phyloP scores from a whole-genome alignment of 1,140 invertebrate species.

The Neocloeon triangulifer region DNA sequence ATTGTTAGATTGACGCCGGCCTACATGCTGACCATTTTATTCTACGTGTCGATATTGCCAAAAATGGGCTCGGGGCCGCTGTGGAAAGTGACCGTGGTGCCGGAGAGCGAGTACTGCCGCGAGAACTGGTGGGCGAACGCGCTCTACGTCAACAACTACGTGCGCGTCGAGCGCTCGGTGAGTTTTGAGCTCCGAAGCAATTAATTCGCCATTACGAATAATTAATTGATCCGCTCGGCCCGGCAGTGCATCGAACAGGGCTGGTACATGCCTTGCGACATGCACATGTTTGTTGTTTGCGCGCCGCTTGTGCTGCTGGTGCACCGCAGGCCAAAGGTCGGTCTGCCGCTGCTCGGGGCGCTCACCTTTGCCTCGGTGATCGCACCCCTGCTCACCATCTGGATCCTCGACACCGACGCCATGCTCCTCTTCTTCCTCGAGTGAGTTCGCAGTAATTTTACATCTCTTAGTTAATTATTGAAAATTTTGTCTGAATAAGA shows the following conservation, averaged over 20 bases:
- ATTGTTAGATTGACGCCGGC: constrained; percentile 12
- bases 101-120: constrained; percentile 13
- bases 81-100: constrained; percentile 12
- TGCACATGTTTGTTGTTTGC: constrained; percentile 27
- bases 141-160: constrained; percentile 31
- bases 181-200: background rate
- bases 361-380: constrained; percentile 26
- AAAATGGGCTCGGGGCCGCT: constrained; percentile 14
- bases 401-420: constrained; percentile 29
- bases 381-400: constrained; percentile 37
- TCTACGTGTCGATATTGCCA: constrained; percentile 21
- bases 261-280: constrained; percentile 33
- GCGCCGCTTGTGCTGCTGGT: constrained; percentile 21
- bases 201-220: constrained; percentile 8
- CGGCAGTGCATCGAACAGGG: constrained; percentile 26
- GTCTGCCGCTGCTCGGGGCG: constrained; percentile 25
- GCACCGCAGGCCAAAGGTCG: constrained; percentile 29
- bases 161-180: constrained; percentile 12
- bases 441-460: no score
- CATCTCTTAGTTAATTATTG: no score
- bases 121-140: constrained; percentile 29
- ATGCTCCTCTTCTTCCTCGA: constrained; percentile 36
- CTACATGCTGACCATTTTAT: constrained; percentile 10
- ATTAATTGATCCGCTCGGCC: constrained; percentile 5
- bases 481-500: no score